Evolutionary conservation across 2,797 vertebrate species (phyloP).

Genomic region (Artibeus jamaicensis): DNA sequence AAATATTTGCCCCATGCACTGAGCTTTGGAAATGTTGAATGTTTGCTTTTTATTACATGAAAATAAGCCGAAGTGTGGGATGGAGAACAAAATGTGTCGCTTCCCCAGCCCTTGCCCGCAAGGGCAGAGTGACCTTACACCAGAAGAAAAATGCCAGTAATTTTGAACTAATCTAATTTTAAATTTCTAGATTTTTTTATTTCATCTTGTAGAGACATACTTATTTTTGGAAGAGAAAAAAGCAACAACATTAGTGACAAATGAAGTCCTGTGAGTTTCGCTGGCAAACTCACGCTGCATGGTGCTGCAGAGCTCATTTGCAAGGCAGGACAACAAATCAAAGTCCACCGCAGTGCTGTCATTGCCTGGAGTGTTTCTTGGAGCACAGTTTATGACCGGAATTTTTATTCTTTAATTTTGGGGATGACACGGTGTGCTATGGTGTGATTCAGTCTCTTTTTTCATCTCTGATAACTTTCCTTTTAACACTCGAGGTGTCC

Average conservation of each 20-base stretch:
- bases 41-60: conserved; percentile 34
- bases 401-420: background rate
- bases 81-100: conserved; percentile 64
- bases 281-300: background rate
- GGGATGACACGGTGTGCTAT: background rate
- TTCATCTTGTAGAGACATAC: conserved; percentile 35
- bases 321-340: conserved; percentile 10
- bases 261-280: conserved; percentile 3
- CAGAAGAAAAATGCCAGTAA: conserved; percentile 52
- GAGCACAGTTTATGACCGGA: conserved; percentile 49
- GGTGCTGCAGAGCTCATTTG: background rate
- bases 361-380: conserved; percentile 16
- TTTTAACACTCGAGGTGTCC: background rate
- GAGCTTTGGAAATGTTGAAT: conserved; percentile 16
- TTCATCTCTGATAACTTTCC: background rate
- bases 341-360: background rate
- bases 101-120: conserved; percentile 43
- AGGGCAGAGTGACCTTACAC: conserved; percentile 70
- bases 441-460: conserved; percentile 27
- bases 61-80: conserved; percentile 58
- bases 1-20: conserved; percentile 37
- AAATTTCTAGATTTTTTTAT: conserved; percentile 60
- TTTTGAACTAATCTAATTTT: conserved; percentile 70
- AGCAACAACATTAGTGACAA: background rate
- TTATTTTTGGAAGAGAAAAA: conserved; percentile 38